These are phyloP conservation scores for Lepisosteus osseus DNA, from an alignment of 2,113 vertebrate species.

Conservation along the genomic window DNA sequence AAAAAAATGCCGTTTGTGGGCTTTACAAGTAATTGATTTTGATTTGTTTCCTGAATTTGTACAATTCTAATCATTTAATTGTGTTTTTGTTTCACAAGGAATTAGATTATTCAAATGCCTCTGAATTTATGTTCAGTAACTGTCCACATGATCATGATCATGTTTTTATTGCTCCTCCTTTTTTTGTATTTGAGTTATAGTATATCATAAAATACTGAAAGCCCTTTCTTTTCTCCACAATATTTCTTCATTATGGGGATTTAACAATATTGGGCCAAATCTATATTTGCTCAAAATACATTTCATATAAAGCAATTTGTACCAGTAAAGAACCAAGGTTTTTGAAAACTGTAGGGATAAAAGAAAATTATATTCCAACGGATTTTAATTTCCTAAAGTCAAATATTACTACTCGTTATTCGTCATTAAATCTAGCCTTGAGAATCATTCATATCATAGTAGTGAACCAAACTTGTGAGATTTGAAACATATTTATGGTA, in stretches of 20 bases:
- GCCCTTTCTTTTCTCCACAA: background rate
- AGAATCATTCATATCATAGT: background rate
- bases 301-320: background rate
- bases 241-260: background rate
- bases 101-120: too few relatives aligned
- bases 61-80: too few relatives aligned
- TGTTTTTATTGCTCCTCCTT: too few relatives aligned
- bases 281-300: background rate
- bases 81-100: too few relatives aligned
- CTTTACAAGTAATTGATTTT: too few relatives aligned
- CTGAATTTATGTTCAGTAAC: too few relatives aligned
- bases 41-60: too few relatives aligned
- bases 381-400: background rate
- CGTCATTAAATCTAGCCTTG: background rate
- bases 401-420: background rate
- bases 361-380: background rate
- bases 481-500: background rate
- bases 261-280: background rate
- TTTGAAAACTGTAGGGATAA: background rate
- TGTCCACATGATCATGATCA: too few relatives aligned
- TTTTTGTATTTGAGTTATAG: too few relatives aligned
- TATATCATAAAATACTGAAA: too few relatives aligned
- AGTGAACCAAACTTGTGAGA: background rate
- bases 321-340: background rate
- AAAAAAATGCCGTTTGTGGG: too few relatives aligned